Conservation (phyloP, 2,797 vertebrate genomes). For the Tolypeutes matacus region DNA sequence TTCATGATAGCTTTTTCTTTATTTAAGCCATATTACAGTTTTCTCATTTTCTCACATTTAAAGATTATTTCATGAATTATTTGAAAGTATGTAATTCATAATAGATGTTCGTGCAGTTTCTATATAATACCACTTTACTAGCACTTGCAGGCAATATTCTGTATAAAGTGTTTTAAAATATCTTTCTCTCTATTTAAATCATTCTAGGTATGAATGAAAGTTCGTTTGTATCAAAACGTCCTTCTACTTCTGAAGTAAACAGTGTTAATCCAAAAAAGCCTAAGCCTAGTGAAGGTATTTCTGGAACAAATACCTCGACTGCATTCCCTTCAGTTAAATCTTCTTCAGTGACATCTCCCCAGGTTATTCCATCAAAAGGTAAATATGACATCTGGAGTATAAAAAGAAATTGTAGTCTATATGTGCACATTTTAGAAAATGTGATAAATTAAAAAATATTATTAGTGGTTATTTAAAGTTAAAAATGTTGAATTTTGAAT, state of each 20-base stretch:
- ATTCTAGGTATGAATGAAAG: slow-evolving; percentile 78
- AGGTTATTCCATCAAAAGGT: slow-evolving; percentile 74
- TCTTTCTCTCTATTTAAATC: slow-evolving; percentile 65
- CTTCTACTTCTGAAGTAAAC: slow-evolving; percentile 84
- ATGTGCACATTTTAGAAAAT: slow-evolving; percentile 53
- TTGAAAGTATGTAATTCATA: slow-evolving; percentile 4
- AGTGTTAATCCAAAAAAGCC: slow-evolving; percentile 88
- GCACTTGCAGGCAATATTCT: slow-evolving; percentile 30
- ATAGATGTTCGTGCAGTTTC: not conserved
- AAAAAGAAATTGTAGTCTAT: slow-evolving; percentile 7
- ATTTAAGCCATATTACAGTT: slow-evolving; percentile 57
- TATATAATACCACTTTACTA: not conserved
- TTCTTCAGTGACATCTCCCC: slow-evolving; percentile 71
- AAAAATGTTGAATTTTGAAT: slow-evolving; percentile 75
- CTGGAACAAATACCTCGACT: slow-evolving; percentile 65
- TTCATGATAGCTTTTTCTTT: slow-evolving; percentile 4
- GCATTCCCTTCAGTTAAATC: slow-evolving; percentile 69
- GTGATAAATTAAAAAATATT: not conserved
- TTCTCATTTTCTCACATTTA: slow-evolving; percentile 53
- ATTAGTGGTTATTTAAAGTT: slow-evolving; percentile 47
- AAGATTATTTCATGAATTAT: slow-evolving; percentile 54
- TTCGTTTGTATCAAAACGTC: slow-evolving; percentile 86
- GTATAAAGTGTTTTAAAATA: slow-evolving; percentile 46
- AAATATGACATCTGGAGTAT: slow-evolving; percentile 45
- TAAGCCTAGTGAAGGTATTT: slow-evolving; percentile 86